These are phyloP conservation scores for Norana najaformis DNA, from an alignment of 2,888 invertebrate species.

Conservation along the genomic window DNA sequence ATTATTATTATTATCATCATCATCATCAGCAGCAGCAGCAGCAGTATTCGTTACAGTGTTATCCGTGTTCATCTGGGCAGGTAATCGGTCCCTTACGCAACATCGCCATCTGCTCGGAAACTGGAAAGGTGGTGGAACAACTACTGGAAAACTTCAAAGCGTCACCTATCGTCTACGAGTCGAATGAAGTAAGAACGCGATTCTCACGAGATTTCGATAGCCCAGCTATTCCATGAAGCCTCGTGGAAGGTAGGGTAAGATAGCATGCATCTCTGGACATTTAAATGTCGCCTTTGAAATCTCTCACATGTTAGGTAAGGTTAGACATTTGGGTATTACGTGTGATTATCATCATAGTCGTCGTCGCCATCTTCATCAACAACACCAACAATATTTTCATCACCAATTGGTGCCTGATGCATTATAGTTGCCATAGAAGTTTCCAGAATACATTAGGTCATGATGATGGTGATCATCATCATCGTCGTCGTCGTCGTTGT, in stretches of 20 bases:
- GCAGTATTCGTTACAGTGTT: not conserved
- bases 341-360: not conserved
- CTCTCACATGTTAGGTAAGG: too few species aligned
- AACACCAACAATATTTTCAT: too few species aligned
- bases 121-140: not conserved
- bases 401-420: too few species aligned
- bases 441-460: not conserved
- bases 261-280: too few species aligned
- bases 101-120: slow-evolving; percentile 2
- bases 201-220: not conserved
- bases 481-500: not conserved
- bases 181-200: slow-evolving; percentile 18
- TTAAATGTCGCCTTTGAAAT: too few species aligned
- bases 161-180: not conserved
- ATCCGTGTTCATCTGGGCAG: not conserved
- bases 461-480: not conserved
- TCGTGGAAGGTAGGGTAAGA: too few species aligned
- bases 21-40: not conserved
- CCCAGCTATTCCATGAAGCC: too few species aligned
- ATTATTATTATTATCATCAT: slow-evolving; percentile 23
- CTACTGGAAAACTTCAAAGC: not conserved
- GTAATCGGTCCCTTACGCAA: not conserved
- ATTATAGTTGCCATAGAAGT: too few species aligned
- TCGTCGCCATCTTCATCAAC: not conserved
- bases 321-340: too few species aligned